Evolutionary conservation across 1,140 invertebrate species (phyloP).

Genomic region (Orchestia grillus): DNA sequence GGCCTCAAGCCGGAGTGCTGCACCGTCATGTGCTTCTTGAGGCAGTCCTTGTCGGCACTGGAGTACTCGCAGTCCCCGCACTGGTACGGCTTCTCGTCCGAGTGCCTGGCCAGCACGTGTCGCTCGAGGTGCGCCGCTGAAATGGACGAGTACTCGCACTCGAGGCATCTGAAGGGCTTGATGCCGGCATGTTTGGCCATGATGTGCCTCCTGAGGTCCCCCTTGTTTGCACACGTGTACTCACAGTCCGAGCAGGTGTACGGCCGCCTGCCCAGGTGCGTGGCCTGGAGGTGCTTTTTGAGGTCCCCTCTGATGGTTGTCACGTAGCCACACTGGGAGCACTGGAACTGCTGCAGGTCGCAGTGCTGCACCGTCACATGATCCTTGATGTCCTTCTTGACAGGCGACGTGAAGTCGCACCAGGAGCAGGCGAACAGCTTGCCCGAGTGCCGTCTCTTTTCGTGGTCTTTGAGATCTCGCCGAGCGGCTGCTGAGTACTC

Average conservation of each 20-base stretch:
- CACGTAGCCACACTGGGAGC: not conserved
- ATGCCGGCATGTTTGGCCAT: not conserved
- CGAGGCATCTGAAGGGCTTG: not conserved
- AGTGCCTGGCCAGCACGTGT: not conserved
- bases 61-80: not conserved
- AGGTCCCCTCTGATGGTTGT: not conserved
- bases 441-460: not conserved
- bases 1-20: not conserved
- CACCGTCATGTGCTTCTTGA: not conserved
- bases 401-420: not conserved
- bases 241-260: not conserved
- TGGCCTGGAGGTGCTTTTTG: not conserved
- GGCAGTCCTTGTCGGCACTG: not conserved
- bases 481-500: not conserved
- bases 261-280: not conserved
- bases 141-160: constrained; percentile 2
- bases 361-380: not conserved
- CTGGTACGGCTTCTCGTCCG: not conserved
- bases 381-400: not conserved
- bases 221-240: not conserved
- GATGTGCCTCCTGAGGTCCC: not conserved
- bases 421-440: not conserved
- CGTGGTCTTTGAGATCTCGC: not conserved
- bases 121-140: not conserved
- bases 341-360: not conserved